Evolutionary conservation across 2,888 invertebrate species (phyloP), one percentile per base, ranked within the genome.

Genomic region (Cheiracanthium punctorium): DNA sequence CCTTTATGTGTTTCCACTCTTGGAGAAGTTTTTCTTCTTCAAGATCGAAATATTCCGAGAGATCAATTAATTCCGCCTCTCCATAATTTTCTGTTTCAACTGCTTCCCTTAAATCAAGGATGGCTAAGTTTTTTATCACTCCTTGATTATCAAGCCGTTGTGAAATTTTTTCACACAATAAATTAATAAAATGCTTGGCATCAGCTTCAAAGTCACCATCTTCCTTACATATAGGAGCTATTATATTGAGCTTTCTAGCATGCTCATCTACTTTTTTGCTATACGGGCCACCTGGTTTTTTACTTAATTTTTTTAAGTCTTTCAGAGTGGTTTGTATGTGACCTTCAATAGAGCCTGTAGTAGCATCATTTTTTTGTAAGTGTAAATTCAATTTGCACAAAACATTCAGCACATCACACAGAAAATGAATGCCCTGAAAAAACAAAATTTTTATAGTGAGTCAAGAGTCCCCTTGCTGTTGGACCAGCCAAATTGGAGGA

Each of bases 361-460:
- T 48, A 20, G 10, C 24, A 28, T 41, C 43, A n/a, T 24, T n/a
- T 41, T 17, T 24, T 24, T 24, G 29, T 14, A 48, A 73, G 7
- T 7, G 17, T 28, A 48, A 12, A 28, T 28, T 73, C 1, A 73
- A 17, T 30, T 43, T 73, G 10, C 24, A 20, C 0, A 73, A 8
- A 1, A 43, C 32, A 29, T 24, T 28, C 1, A 73, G 30, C 10
- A 43, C 48, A 48, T 73, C 73, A 48, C 52, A 73, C 48, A 73
- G 17, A 52, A 73, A 73, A 29, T 73, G 48, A 28, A 73, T n/a
- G 5, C n/a, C 41, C 1, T 48, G 17, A 73, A 28, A 73, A 41
- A 48, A 5, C 73, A 43, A 43, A 48, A 7, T 2, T 24, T 32
- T 43, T 10, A 24, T 29, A 48, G 1, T 20, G 0, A 0, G 41